phyloP scores from a whole-genome alignment of 2,113 vertebrate genomes.

The Pterocles burchelli region DNA sequence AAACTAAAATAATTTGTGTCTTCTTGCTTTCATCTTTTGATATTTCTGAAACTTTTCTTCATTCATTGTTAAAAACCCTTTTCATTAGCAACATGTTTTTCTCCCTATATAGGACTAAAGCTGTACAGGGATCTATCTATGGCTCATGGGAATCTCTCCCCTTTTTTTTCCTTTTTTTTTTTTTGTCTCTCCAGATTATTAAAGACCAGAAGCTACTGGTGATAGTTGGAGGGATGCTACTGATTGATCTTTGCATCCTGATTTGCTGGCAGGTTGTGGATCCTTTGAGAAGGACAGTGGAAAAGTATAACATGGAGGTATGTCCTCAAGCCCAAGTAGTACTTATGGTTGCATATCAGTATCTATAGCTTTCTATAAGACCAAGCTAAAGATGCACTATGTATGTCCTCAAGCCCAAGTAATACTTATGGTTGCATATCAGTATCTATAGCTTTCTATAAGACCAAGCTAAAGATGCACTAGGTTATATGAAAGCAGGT shows the following conservation, averaged over 20 bases:
- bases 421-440: background rate
- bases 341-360: background rate
- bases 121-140: slow-evolving; percentile 17
- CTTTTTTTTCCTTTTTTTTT: background rate
- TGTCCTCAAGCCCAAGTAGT: slow-evolving; percentile 47
- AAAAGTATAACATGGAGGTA: slow-evolving; percentile 98
- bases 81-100: slow-evolving; percentile 4
- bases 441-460: background rate
- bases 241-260: slow-evolving; percentile 98
- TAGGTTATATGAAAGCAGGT: background rate
- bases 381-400: background rate
- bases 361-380: background rate
- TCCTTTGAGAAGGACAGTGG: slow-evolving; percentile 94
- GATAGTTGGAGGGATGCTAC: slow-evolving; percentile 98
- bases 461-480: background rate
- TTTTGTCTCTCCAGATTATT: slow-evolving; percentile 87
- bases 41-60: slow-evolving; percentile 3
- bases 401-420: too few relatives aligned
- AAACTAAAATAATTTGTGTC: background rate
- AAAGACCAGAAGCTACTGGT: slow-evolving; percentile 99
- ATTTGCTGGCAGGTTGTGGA: slow-evolving; percentile 99
- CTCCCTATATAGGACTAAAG: slow-evolving; percentile 22
- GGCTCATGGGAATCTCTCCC: slow-evolving; percentile 47
- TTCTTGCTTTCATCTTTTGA: slow-evolving; percentile 1
- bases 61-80: slow-evolving; percentile 19